Evolutionary conservation across 2,113 vertebrate genomes (phyloP).

Genomic region (Ammodytes marinus): DNA sequence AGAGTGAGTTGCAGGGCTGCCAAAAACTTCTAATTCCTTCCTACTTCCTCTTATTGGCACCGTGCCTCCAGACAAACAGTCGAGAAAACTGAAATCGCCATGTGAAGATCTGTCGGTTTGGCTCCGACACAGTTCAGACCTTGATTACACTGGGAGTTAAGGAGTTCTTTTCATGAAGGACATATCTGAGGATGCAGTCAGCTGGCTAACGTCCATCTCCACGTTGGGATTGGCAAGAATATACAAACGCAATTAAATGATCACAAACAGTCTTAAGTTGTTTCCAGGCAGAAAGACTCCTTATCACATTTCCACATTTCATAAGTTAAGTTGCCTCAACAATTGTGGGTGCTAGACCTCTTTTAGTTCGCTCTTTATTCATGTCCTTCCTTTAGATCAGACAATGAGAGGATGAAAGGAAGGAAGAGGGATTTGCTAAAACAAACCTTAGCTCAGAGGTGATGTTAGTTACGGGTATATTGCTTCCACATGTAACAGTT

Average conservation of each 20-base stretch:
- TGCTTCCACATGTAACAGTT: slow-evolving; percentile 7
- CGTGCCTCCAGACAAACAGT: slow-evolving; percentile 70
- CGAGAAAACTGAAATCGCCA: slow-evolving; percentile 63
- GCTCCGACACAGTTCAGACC: slow-evolving; percentile 51
- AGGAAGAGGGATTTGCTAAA: slow-evolving; percentile 3
- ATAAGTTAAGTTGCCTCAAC: slow-evolving; percentile 24
- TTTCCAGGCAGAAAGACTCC: slow-evolving; percentile 33
- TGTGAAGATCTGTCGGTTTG: slow-evolving; percentile 69
- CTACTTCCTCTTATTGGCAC: slow-evolving; percentile 63
- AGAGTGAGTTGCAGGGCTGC: slow-evolving; percentile 47
- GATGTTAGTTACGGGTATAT: slow-evolving; percentile 25
- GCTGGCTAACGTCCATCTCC: slow-evolving; percentile 43
- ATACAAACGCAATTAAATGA: slow-evolving; percentile 20
- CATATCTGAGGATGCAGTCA: slow-evolving; percentile 41
- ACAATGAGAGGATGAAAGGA: slow-evolving; percentile 11
- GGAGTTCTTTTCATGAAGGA: slow-evolving; percentile 15
- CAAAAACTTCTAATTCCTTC: slow-evolving; percentile 75
- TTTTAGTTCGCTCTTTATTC: slow-evolving; percentile 19
- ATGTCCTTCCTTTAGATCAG: background rate
- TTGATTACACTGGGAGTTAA: slow-evolving; percentile 60
- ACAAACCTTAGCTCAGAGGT: slow-evolving; percentile 25
- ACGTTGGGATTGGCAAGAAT: slow-evolving; percentile 61
- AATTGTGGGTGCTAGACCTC: background rate
- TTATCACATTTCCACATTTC: slow-evolving; percentile 30
- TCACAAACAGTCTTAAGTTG: slow-evolving; percentile 20